Evolutionary conservation across 2,888 invertebrate species (phyloP).

Genomic region (Eristalis tenax): DNA sequence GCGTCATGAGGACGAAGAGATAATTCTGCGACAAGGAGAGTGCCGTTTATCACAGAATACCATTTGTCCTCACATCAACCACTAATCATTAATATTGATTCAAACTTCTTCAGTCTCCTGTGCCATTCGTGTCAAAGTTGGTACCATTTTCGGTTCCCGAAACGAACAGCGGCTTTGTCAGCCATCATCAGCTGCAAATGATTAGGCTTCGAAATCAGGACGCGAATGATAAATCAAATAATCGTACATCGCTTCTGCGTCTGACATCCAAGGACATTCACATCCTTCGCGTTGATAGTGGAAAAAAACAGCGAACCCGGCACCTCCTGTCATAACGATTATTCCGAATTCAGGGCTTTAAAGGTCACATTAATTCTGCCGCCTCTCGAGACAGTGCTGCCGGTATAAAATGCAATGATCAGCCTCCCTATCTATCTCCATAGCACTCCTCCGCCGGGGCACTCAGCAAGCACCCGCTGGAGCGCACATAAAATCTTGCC

Average conservation of each 20-base stretch:
- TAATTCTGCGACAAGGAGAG: no score
- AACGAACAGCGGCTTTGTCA: no score
- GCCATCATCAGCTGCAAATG: no score
- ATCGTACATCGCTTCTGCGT: not conserved
- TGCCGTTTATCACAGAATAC: no score
- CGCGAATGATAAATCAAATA: not conserved
- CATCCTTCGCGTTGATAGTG: not conserved
- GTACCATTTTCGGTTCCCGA: no score
- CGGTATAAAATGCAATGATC: conserved; percentile 57
- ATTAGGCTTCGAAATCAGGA: no score
- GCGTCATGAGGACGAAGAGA: not conserved
- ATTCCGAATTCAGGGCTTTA: not conserved
- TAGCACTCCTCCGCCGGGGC: not conserved
- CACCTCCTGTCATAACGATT: not conserved
- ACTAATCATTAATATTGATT: not conserved
- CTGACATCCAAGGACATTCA: not conserved
- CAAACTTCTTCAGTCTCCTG: not conserved
- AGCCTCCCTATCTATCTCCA: not conserved
- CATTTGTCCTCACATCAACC: not conserved
- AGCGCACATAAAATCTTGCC: conserved; percentile 41
- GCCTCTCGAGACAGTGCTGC: not conserved
- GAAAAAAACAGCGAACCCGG: not conserved
- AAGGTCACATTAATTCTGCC: not conserved
- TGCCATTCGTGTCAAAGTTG: not conserved
- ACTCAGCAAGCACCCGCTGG: not conserved